Percentiles rank a stretch among this genome's conserved stretches.
Conservation (phyloP, 2,113 vertebrate species). For the human (Homo sapiens) region DNA sequence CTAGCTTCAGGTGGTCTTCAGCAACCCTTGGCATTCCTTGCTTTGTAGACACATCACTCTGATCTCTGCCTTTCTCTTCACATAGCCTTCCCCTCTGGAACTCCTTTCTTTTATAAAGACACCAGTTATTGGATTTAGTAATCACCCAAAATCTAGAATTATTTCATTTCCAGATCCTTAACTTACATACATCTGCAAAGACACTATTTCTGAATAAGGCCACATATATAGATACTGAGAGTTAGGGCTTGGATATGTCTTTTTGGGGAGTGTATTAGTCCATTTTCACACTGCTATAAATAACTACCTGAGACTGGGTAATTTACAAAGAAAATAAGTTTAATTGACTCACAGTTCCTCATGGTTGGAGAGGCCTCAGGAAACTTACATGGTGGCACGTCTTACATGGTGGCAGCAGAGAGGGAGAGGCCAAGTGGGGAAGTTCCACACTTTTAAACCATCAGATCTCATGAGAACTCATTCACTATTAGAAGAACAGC, state of each 20-base stretch:
- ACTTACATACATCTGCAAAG: background rate
- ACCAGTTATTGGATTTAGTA: background rate
- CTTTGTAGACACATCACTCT: background rate
- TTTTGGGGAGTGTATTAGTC: too few relatives aligned
- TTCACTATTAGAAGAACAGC: too few relatives aligned
- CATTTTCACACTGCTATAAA: too few relatives aligned
- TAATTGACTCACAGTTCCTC: too few relatives aligned
- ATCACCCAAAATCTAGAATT: background rate
- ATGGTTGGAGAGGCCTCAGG: too few relatives aligned
- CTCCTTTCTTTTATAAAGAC: background rate
- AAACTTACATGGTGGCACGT: too few relatives aligned
- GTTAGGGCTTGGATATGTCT: background rate
- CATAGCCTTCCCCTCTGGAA: background rate
- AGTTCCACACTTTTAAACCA: too few relatives aligned
- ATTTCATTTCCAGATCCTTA: background rate
- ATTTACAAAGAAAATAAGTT: too few relatives aligned
- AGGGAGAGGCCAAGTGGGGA: too few relatives aligned
- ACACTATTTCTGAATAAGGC: background rate
- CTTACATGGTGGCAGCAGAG: too few relatives aligned
- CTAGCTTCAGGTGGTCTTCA: background rate
- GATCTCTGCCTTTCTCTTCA: background rate
- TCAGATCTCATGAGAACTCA: too few relatives aligned
- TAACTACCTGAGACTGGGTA: too few relatives aligned
- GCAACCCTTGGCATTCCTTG: background rate
- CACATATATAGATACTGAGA: background rate